Evolutionary conservation across 92 coral and sea anemone species (phyloP), one percentile per base, ranked within the genome.

Genomic region (Parazoanthus swiftii): DNA sequence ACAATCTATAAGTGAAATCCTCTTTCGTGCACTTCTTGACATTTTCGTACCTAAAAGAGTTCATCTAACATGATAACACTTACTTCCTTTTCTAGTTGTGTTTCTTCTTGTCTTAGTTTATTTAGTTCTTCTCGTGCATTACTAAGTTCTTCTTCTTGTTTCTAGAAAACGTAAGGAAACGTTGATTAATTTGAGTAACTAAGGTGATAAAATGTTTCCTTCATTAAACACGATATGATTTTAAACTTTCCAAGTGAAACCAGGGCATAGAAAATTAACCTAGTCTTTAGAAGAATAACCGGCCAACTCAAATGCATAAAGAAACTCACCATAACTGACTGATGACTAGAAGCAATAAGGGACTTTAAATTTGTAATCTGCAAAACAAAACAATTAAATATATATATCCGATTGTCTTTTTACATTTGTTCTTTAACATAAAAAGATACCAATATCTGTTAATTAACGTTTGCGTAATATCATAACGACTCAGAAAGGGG

Each of bases 71-170:
- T 8, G 33, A 20, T 16, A 16, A 42, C 44, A 71, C 94, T 83
- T 88, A 94, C 99, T 26, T 96, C 96, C 86, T 94, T 95, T 76
- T 96, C 99, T 63, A 96, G 90, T 76, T 92, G 92, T 14, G 98
- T 91, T 85, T 96, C 99, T 74, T 95, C 95, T 78, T 94, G 95
- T 76, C 99, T 91, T 13, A 97, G 88, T 81, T 93, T 94, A 91
- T 97, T 97, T 59, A 97, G 91, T 75, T 97, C 97, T 6, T 90
- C 89, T 81, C 98, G 94, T 10, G 99, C 99, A 44, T 93, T 90
- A 79, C 99, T 94, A 36, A 97, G 88, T 78, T 97, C 98, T 63
- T 97, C 99, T 89, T 97, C 99, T 95, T 97, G 99, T 72, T 88
- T 91, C 99, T 96, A 20, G 29, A 81, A 39, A 18, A 46, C 0